These are phyloP conservation scores for Oligia latruncula DNA, from an alignment of 2,888 invertebrate species.

Conservation along the genomic window DNA sequence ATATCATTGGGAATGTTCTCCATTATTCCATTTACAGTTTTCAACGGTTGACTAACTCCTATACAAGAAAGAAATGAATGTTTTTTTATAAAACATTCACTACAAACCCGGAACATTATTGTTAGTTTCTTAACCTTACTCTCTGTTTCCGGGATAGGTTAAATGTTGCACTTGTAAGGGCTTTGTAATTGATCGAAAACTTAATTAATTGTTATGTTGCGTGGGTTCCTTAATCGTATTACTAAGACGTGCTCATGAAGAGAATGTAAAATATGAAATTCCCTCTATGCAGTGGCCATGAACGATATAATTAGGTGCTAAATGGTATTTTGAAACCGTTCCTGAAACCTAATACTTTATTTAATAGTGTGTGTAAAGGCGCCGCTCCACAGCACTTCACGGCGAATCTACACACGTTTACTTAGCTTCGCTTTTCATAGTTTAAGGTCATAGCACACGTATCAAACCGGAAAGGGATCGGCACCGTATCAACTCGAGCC, in stretches of 20 bases:
- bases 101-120: background rate
- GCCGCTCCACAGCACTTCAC: too few relatives aligned
- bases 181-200: background rate
- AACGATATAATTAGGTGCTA: background rate
- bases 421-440: too few relatives aligned
- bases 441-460: too few relatives aligned
- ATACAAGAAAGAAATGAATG: conserved; percentile 19
- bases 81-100: background rate
- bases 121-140: background rate
- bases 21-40: background rate
- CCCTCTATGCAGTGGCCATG: background rate
- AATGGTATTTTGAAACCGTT: too few relatives aligned
- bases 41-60: background rate
- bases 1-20: background rate
- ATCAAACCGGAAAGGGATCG: too few relatives aligned
- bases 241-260: background rate
- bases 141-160: background rate
- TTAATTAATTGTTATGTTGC: background rate
- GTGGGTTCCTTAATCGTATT: background rate
- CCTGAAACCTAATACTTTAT: too few relatives aligned
- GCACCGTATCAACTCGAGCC: too few relatives aligned
- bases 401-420: too few relatives aligned
- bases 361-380: too few relatives aligned
- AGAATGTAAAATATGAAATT: background rate
- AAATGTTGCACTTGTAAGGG: background rate